These are phyloP conservation scores for Bombus huntii DNA, from an alignment of 1,140 invertebrate species.

Conservation along the genomic window DNA sequence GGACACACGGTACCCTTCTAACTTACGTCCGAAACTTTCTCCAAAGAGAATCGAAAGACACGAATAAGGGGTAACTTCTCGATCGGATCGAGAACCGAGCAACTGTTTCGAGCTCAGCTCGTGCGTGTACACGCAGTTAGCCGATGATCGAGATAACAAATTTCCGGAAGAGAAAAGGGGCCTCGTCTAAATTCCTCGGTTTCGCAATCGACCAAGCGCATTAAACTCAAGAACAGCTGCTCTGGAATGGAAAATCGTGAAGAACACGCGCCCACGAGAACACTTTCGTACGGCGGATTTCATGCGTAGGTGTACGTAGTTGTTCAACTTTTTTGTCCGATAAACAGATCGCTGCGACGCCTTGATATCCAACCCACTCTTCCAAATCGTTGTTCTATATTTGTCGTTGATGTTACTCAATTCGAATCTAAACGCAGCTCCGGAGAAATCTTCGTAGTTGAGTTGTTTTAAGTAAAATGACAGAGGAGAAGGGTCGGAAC, in stretches of 20 bases:
- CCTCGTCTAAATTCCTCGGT: neutral
- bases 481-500: no score
- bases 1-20: neutral
- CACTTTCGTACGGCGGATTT: neutral
- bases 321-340: neutral
- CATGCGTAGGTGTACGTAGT: neutral
- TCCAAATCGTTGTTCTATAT: neutral
- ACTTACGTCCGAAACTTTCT: neutral
- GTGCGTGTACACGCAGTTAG: neutral
- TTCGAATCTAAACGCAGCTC: neutral
- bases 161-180: conserved; percentile 55
- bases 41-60: conserved; percentile 1
- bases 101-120: neutral
- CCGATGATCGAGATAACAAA: neutral
- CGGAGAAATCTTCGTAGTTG: neutral
- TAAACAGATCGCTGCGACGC: neutral
- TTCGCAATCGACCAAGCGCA: conserved; percentile 40
- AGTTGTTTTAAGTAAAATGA: no score
- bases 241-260: conserved; percentile 33
- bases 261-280: neutral
- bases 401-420: neutral
- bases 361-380: neutral
- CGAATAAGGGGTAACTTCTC: neutral
- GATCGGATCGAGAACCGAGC: neutral
- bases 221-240: neutral